These are phyloP conservation scores for Naja naja DNA, from an alignment of 2,113 vertebrate species.

Conservation along the genomic window DNA sequence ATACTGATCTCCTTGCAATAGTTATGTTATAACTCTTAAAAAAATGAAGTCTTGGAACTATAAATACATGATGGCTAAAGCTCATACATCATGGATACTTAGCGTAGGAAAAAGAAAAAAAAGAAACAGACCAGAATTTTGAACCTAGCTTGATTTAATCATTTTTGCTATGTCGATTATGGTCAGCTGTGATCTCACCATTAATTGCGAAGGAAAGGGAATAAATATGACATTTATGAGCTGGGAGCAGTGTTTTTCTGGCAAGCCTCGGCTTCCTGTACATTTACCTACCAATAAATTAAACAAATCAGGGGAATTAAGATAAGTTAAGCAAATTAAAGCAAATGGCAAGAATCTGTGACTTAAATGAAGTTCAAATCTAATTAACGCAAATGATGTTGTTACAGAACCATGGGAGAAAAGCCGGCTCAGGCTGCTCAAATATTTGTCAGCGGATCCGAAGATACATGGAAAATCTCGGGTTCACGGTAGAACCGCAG, in stretches of 20 bases:
- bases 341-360: slow-evolving; percentile 23
- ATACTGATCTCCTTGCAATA: not conserved
- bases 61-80: not conserved
- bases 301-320: slow-evolving; percentile 15
- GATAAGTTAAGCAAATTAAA: slow-evolving; percentile 32
- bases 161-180: not conserved
- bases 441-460: slow-evolving; percentile 7
- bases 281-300: not conserved
- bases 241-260: not conserved
- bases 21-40: not conserved
- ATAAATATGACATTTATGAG: not conserved
- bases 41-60: not conserved
- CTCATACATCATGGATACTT: not conserved
- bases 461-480: not conserved
- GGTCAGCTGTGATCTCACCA: not conserved
- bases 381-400: slow-evolving; percentile 25
- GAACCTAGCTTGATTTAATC: not conserved
- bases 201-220: not conserved
- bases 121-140: not conserved
- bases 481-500: not conserved
- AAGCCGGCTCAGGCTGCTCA: not conserved
- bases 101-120: not conserved
- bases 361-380: slow-evolving; percentile 5
- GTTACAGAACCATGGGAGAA: not conserved
- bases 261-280: not conserved